Evolutionary conservation across 2,113 vertebrate genomes (phyloP), one percentile per base, ranked within the genome.

Genomic region (Mormyrus iriodes): DNA sequence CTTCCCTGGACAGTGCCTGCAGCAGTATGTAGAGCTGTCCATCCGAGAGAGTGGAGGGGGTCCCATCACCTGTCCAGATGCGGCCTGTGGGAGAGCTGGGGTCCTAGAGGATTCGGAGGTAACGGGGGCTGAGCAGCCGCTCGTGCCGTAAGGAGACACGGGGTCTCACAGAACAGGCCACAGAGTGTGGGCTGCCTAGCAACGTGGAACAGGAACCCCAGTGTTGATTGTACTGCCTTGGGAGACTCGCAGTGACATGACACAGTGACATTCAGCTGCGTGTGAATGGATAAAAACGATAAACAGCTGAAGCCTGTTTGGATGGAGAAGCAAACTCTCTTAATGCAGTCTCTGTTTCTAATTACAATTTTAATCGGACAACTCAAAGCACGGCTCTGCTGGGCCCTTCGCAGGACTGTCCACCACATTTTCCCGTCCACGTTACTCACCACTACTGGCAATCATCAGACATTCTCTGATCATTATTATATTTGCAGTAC

Each of bases 41-140:
- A 96, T 99, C 92, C 95, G 94, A 92, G 97, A 97, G 91, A 97
- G 97, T 3, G 98, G 97, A 88, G 98, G 98, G 27, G 96, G 97
- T 89, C 96, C 97, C 82, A 96, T 99, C 94, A 97, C 97, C 19
- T 99, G 98, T 91, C 98, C 98, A 52, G 98, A 98, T 93, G 96
- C 96, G 95, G 94, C 96, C 84, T 99, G 98, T 93, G 93, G 95
- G 90, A 95, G 95, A 84, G 94, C 93, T 5, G 97, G 98, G 87
- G 95, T 92, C 85, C 94, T 99, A 35, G 94, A 96, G 90, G 97
- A 99, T 93, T 94, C 96, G 21, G 98, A 99, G 98, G 98, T 99
- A 98, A 89, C 69, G 87, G 52, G 44, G n/a, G 4, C 8, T 44
- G 85, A 19, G 46, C 9, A 3, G n/a, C 61, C 10, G n/a, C 9